Conservation (phyloP, 2,888 invertebrate genomes). For the Spisula subtruncata region DNA sequence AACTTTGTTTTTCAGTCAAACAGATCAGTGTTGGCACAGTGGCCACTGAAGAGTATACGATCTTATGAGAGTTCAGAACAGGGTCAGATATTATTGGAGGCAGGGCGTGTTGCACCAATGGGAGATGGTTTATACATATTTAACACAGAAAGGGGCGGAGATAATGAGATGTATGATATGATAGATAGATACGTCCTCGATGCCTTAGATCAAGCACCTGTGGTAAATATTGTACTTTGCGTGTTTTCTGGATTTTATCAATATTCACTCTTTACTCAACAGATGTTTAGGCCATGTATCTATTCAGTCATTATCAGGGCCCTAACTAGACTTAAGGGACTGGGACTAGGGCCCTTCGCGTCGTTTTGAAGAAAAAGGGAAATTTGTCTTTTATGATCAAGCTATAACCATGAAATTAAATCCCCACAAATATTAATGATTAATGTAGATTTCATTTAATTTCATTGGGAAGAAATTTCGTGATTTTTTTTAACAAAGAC, state of each 20-base stretch:
- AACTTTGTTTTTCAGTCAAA: conserved; percentile 76
- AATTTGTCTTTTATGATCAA: too few species aligned
- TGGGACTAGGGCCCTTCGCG: too few species aligned
- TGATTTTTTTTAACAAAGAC: too few species aligned
- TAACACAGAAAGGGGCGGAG: conserved; percentile 81
- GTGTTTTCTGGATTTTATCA: not conserved
- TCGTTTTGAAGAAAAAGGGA: too few species aligned
- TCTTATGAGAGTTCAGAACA: conserved; percentile 84
- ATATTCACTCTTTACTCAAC: too few species aligned
- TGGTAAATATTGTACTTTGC: conserved; percentile 37
- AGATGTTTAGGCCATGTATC: too few species aligned
- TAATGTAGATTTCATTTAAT: too few species aligned
- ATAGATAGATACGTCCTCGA: conserved; percentile 85
- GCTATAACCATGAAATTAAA: too few species aligned
- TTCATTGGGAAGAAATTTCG: too few species aligned
- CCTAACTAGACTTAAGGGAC: too few species aligned
- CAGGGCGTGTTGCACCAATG: conserved; percentile 85
- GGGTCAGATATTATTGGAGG: conserved; percentile 85
- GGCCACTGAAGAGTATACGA: conserved; percentile 87
- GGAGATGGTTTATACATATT: conserved; percentile 86
- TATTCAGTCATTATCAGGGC: too few species aligned
- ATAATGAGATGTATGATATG: conserved; percentile 83
- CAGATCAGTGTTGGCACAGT: conserved; percentile 85
- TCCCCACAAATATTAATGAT: too few species aligned
- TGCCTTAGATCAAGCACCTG: conserved; percentile 74